These are phyloP conservation scores for Gyps fulvus DNA, from an alignment of 2,113 vertebrate genomes.

Conservation along the genomic window DNA sequence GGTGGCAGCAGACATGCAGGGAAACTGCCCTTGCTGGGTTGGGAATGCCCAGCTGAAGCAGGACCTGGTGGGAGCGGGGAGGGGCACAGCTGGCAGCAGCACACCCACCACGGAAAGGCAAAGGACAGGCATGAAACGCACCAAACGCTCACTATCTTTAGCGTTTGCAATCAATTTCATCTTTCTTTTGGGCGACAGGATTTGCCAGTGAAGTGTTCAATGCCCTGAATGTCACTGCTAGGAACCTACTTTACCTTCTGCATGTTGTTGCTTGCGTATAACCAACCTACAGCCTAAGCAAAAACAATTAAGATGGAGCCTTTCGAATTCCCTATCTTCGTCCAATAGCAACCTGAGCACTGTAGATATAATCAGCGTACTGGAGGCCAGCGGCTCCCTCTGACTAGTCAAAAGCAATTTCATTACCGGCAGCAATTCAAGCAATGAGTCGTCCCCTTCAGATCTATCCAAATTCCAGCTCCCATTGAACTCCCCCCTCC, in stretches of 20 bases:
- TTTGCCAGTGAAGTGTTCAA: not conserved
- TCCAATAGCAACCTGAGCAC: not conserved
- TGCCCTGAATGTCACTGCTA: not conserved
- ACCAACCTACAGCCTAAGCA: not conserved
- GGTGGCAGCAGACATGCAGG: not conserved
- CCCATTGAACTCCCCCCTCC: not conserved
- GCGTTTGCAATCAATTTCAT: not conserved
- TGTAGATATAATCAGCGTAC: not conserved
- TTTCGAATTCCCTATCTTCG: not conserved
- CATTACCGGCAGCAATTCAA: not conserved
- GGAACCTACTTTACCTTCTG: not conserved
- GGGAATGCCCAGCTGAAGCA: not conserved
- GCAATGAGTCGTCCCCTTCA: not conserved
- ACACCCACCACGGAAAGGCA: not conserved
- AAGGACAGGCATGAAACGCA: not conserved
- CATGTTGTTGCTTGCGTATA: not conserved
- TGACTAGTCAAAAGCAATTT: not conserved
- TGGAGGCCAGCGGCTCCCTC: not conserved
- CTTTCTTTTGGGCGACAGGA: not conserved
- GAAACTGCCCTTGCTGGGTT: not conserved
- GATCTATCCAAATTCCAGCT: conserved; percentile 14
- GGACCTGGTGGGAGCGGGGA: not conserved
- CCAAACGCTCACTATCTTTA: not conserved
- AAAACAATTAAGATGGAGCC: not conserved
- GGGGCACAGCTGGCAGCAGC: not conserved